Conservation (phyloP, 2,797 vertebrate genomes). For the Sebastes matsubarae region DNA sequence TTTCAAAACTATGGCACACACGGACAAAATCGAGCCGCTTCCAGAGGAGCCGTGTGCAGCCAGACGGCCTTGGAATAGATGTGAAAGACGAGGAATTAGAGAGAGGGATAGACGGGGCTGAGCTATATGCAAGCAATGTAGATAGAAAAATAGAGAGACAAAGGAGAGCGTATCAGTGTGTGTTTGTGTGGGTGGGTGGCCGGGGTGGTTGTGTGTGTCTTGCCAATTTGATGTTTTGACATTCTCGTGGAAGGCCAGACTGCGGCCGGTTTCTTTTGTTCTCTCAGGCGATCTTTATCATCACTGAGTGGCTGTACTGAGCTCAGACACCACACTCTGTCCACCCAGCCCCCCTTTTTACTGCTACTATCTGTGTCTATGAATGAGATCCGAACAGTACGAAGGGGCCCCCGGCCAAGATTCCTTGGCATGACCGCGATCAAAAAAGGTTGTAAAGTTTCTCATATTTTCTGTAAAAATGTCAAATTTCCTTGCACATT, state of each 20-base stretch:
- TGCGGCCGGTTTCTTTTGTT: constrained; percentile 57
- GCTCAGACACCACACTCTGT: constrained; percentile 23
- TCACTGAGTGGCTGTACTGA: constrained; percentile 26
- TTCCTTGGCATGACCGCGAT: background rate
- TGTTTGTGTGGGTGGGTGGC: constrained; percentile 40
- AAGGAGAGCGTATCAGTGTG: constrained; percentile 14
- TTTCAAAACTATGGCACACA: constrained; percentile 54
- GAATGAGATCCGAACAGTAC: constrained; percentile 1
- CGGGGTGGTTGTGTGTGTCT: constrained; percentile 31
- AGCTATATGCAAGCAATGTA: constrained; percentile 43
- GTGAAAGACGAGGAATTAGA: constrained; percentile 42
- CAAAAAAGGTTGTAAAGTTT: background rate
- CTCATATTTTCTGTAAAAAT: constrained; percentile 12
- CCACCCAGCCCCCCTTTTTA: constrained; percentile 1
- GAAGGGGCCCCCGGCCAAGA: background rate
- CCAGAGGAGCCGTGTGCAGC: constrained; percentile 38
- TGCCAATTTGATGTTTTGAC: constrained; percentile 67
- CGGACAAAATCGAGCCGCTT: constrained; percentile 37
- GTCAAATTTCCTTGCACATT: constrained; percentile 8
- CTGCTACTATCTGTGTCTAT: constrained; percentile 11
- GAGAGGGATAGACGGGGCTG: constrained; percentile 13
- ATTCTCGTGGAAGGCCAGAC: constrained; percentile 57
- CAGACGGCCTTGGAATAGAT: constrained; percentile 50
- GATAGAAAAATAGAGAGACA: constrained; percentile 36
- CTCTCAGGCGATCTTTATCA: constrained; percentile 63